These are phyloP conservation scores for Emydura subglobosa DNA, from an alignment of 2,113 vertebrate species.

Conservation along the genomic window DNA sequence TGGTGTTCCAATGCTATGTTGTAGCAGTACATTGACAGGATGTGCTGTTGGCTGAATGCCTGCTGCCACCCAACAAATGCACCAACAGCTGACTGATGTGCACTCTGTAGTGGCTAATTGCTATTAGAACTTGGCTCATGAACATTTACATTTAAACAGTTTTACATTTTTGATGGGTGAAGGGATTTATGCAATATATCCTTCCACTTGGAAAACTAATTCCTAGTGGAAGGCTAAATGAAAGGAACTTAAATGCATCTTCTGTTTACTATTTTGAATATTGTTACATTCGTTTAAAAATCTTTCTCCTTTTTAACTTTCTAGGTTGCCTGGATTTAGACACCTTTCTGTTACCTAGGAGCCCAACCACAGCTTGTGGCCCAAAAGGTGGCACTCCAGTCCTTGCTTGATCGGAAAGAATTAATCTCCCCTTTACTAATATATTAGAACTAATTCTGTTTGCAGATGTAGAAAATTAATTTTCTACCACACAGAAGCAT, in stretches of 20 bases:
- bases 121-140: background rate
- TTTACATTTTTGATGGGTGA: background rate
- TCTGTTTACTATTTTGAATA: background rate
- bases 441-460: background rate
- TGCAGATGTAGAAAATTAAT: background rate
- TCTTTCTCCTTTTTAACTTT: slow-evolving; percentile 31
- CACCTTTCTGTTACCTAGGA: background rate
- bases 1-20: background rate
- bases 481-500: background rate
- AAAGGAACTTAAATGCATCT: background rate
- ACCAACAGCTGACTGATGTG: background rate
- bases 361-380: background rate
- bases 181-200: background rate
- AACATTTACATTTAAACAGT: background rate
- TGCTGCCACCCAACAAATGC: background rate
- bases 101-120: background rate
- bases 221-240: background rate
- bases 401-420: background rate
- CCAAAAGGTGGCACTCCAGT: background rate
- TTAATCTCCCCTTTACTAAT: background rate
- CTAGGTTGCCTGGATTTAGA: background rate
- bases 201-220: background rate
- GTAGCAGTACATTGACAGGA: background rate
- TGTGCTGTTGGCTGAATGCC: background rate
- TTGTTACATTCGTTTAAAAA: background rate